Base-by-base conservation (phyloP, 1,140 invertebrate genomes). In the Aphaenogaster floridana region DNA sequence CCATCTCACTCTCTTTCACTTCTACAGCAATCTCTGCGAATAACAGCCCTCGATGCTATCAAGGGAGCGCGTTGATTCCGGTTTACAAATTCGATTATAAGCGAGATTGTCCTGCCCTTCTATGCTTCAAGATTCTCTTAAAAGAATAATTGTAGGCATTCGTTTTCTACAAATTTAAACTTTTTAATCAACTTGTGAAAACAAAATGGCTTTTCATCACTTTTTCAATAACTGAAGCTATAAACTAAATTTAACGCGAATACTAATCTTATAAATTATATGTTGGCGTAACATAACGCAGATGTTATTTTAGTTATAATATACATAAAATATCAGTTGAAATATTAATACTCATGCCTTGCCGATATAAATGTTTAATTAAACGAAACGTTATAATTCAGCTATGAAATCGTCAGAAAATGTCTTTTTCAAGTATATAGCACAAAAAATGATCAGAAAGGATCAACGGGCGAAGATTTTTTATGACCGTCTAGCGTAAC, bases 1-100 rank as follows among this genome's bases (percentile, higher is more conserved):
- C 83, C 69, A 39, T 89, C 74, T 76, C 48, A 34, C 59, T 69
- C 68, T 80, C 72, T 68, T 79, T 69, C 21, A 6, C 78, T 34
- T 68, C 64, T 52, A 74, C 28, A 42, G 39, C 48, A 11, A 79
- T 21, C 48, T 72, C 57, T 28, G 57, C 64, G 66, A 83, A 88
- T 87, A 79, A 69, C 89, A 72, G 57, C 86, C 74, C 69, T 42
- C n/a, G 42, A 72, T 76, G 64, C n/a, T 17, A 59, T 2, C 28
- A 42, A 66, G 68, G 61, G 72, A 64, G 72, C 54, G 63, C 63
- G 66, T 48, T 71, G 84, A 91, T 84, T 91, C 66, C 64, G 74
- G 66, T 78, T 77, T 84, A 77, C 83, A 83, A 80, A 89, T 89
- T 76, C 48, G 63, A 86, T 92, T 92, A 89, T 66, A 66, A 80